A percentile compares a stretch with the other conserved stretches of the same genome.
Conservation (phyloP, 1,140 invertebrate species). For the Teleopsis dalmanni region DNA sequence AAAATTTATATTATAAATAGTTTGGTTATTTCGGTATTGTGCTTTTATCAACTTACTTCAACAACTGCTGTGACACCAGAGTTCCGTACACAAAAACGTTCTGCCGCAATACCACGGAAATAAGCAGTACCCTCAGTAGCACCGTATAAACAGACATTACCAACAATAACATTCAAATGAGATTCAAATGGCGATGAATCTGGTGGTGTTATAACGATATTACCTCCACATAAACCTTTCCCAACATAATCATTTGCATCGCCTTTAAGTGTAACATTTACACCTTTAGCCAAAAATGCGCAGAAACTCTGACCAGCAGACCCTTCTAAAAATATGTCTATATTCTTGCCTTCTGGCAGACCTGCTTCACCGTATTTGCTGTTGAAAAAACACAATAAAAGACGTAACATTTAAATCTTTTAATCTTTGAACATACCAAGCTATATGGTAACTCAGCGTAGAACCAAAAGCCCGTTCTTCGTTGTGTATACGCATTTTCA, state of each 20-base stretch:
- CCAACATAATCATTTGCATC: slow-evolving; percentile 99
- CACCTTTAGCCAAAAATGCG: slow-evolving; percentile 89
- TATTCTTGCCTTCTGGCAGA: slow-evolving; percentile 69
- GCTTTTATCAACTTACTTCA: slow-evolving; percentile 48
- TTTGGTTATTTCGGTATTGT: not conserved
- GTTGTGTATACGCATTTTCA: slow-evolving; percentile 81
- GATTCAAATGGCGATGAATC: slow-evolving; percentile 77
- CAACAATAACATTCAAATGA: slow-evolving; percentile 93
- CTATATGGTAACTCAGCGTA: slow-evolving; percentile 91
- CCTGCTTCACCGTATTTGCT: slow-evolving; percentile 86
- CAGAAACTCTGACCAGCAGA: slow-evolving; percentile 99
- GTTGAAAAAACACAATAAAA: slow-evolving; percentile 6
- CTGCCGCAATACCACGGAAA: slow-evolving; percentile 93
- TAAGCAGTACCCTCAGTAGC: slow-evolving; percentile 91
- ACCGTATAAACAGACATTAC: slow-evolving; percentile 97
- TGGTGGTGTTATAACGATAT: slow-evolving; percentile 89
- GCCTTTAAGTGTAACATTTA: slow-evolving; percentile 86
- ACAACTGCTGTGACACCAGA: slow-evolving; percentile 88
- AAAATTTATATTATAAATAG: slow-evolving; percentile 26
- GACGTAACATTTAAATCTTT: not conserved
- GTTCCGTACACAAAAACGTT: slow-evolving; percentile 96
- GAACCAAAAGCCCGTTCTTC: slow-evolving; percentile 87
- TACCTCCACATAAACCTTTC: slow-evolving; percentile 89
- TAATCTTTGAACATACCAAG: slow-evolving; percentile 58
- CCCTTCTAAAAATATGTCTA: slow-evolving; percentile 81